Evolutionary conservation across 2,113 vertebrate genomes (phyloP), one percentile per base, ranked within the genome.

Genomic region (Anhinga anhinga): DNA sequence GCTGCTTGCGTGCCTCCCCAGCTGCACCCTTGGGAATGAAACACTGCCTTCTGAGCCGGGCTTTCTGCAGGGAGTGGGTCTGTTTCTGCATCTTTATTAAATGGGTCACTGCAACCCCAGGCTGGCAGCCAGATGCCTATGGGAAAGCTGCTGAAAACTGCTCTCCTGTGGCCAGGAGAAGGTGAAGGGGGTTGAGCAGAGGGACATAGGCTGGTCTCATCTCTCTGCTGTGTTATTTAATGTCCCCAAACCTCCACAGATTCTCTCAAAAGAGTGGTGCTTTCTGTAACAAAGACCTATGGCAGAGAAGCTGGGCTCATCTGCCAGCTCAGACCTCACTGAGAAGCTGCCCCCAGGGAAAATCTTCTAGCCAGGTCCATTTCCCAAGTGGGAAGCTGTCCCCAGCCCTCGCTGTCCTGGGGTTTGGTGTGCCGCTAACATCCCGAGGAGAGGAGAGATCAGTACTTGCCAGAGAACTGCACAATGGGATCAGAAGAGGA

Each of bases 31-130:
- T 0, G 25, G 45, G 16, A 15, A 4, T 0, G 7, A 5, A 23
- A 3, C 3, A 15, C 44, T 8, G 13, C 8, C 8, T 0, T 47
- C 63, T 5, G 36, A n/a, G 58, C 66, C 5, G 0, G 58, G 42
- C 18, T 45, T 19, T 20, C 26, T 0, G 58, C 63, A 9, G 70
- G 65, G 45, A n/a, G 14, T 0, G 29, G n/a, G 23, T 0, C 21
- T 17, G 11, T 9, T 21, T 8, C 44, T 21, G 44, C 3, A 9
- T 18, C 63, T 40, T 17, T 11, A 10, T 9, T 36, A 86, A 96
- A 38, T 73, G 92, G 93, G 93, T 93, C 92, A 93, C 11, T 9
- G 76, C 65, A 45, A 44, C 2, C 34, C 73, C 71, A 9, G 80
- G 79, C 91, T 61, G 79, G 47, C 85, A 63, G 80, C 30, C 83